Evolutionary conservation across 92 coral and sea anemone genomes (phyloP).

Genomic region (Epizoanthus stellaris): DNA sequence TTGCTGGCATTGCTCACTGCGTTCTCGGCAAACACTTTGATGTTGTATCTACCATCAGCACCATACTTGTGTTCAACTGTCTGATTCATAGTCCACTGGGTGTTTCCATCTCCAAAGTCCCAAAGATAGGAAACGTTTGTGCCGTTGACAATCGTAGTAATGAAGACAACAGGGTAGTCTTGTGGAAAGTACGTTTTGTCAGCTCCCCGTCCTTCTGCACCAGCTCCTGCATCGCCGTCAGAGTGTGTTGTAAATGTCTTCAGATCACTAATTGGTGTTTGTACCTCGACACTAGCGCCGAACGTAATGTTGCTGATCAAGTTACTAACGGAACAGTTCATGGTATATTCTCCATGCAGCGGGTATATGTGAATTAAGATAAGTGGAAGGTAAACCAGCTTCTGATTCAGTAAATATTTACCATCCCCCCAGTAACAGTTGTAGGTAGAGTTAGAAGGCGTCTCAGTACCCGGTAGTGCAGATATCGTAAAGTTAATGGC

Average conservation of each 20-base stretch:
- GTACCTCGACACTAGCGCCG: conserved; percentile 68
- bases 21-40: conserved; percentile 50
- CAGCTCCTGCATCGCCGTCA: conserved; percentile 77
- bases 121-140: conserved; percentile 80
- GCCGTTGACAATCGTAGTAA: conserved; percentile 65
- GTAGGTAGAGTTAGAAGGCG: conserved; percentile 75
- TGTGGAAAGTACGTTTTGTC: conserved; percentile 65
- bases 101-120: conserved; percentile 74
- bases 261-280: conserved; percentile 62
- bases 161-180: conserved; percentile 63
- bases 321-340: conserved; percentile 67
- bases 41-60: conserved; percentile 36
- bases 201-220: conserved; percentile 74
- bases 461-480: conserved; percentile 51
- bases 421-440: conserved; percentile 77
- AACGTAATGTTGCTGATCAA: conserved; percentile 54
- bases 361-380: conserved; percentile 53
- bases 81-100: conserved; percentile 21
- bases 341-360: conserved; percentile 63
- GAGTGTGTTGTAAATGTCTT: conserved; percentile 50
- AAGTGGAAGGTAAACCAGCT: conserved; percentile 51
- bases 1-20: conserved; percentile 53
- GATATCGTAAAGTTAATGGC: conserved; percentile 56
- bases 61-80: conserved; percentile 60
- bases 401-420: not conserved